These are phyloP conservation scores for Emydura subglobosa DNA, from an alignment of 2,113 vertebrate species.

Conservation along the genomic window DNA sequence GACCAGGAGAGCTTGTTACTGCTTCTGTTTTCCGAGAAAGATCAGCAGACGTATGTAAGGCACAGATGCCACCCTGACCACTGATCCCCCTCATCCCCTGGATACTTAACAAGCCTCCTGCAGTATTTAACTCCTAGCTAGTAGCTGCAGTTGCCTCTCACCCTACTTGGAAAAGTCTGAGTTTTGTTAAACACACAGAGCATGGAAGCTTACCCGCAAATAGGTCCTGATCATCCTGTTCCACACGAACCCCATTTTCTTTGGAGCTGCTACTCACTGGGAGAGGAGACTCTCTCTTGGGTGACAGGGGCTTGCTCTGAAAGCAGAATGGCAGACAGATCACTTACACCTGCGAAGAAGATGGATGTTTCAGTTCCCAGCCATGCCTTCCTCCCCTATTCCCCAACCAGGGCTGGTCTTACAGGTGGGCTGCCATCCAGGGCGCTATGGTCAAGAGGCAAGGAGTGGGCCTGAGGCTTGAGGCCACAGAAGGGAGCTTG, in stretches of 20 bases:
- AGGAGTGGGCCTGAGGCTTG: background rate
- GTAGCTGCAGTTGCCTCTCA: background rate
- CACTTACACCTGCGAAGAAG: background rate
- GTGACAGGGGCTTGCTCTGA: conserved; percentile 71
- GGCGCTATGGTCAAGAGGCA: background rate
- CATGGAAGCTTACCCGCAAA: conserved; percentile 86
- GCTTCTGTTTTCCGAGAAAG: background rate
- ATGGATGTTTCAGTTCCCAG: background rate
- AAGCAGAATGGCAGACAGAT: conserved; percentile 31
- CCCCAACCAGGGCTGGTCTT: background rate
- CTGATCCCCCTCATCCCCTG: background rate
- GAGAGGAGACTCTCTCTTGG: conserved; percentile 61
- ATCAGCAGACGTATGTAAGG: background rate
- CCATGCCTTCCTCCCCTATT: background rate
- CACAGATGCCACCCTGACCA: background rate
- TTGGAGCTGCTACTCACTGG: conserved; percentile 75
- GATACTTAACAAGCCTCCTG: background rate
- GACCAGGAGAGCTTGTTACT: background rate
- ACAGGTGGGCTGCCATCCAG: background rate
- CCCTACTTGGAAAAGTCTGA: background rate
- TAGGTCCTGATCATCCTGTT: conserved; percentile 90
- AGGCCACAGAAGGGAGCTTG: background rate
- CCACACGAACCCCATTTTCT: conserved; percentile 88
- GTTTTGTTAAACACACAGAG: background rate
- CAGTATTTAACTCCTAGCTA: background rate